Conservation (phyloP, 2,113 vertebrate genomes). For the Tupaia chinensis region DNA sequence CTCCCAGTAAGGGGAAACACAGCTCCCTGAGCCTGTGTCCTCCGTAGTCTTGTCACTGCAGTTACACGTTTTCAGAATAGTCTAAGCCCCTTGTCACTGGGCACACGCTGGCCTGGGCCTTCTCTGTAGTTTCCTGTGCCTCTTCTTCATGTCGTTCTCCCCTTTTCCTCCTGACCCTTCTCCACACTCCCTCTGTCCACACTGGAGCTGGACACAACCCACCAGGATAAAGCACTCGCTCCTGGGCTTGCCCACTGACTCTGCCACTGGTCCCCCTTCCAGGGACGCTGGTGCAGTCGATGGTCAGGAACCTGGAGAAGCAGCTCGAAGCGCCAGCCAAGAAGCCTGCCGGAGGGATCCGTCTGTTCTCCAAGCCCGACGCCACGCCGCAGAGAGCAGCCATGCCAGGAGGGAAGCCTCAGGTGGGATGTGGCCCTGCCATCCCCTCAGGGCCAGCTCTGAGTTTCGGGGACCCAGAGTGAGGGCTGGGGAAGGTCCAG, state of each 20-base stretch:
- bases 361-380: conserved; percentile 46
- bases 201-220: background rate
- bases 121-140: background rate
- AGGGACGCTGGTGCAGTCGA: conserved; percentile 81
- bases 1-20: background rate
- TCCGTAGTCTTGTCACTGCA: fast-evolving
- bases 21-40: background rate
- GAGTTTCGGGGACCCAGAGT: background rate
- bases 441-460: background rate
- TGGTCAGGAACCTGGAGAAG: conserved; percentile 81
- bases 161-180: background rate
- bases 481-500: background rate
- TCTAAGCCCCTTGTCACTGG: background rate
- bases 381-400: background rate
- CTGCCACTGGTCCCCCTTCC: background rate
- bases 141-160: background rate
- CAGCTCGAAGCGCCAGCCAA: conserved; percentile 54
- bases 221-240: background rate
- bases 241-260: background rate
- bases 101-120: background rate
- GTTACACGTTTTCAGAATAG: background rate
- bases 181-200: background rate
- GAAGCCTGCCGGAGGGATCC: conserved; percentile 73
- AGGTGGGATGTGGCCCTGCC: conserved; percentile 18
- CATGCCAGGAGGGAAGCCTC: conserved; percentile 12